A percentile compares a stretch with the other conserved stretches of the same genome.
These are phyloP conservation scores for Tamias sibiricus DNA, from an alignment of 2,113 vertebrate species.

Conservation along the genomic window DNA sequence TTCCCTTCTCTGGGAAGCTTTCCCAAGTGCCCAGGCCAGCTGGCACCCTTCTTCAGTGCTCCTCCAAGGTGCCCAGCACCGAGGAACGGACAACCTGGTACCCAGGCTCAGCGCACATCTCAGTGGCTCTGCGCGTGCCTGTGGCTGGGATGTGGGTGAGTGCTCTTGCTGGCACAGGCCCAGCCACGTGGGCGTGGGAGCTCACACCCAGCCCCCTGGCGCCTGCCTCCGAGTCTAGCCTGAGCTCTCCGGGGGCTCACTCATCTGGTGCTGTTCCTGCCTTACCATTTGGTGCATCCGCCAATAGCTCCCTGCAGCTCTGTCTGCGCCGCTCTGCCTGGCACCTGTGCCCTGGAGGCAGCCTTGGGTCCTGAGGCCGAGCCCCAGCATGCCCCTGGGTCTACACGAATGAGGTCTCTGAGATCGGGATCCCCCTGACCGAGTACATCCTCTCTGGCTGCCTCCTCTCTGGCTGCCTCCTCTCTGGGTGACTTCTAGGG, in stretches of 20 bases:
- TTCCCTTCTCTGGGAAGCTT: constrained; percentile 3
- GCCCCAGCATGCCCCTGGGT: constrained; percentile 47
- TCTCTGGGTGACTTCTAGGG: constrained; percentile 45
- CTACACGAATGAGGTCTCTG: constrained; percentile 56
- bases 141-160: not conserved
- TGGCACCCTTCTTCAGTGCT: not conserved
- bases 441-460: not conserved
- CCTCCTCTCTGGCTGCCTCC: constrained; percentile 34
- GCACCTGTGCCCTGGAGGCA: constrained; percentile 55
- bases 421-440: not conserved
- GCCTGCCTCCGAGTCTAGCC: not conserved
- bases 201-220: not conserved
- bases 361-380: constrained; percentile 51
- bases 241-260: not conserved
- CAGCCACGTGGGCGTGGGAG: not conserved
- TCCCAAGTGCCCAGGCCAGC: not conserved
- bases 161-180: not conserved
- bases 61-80: not conserved
- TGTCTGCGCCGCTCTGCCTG: constrained; percentile 37
- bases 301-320: constrained; percentile 58
- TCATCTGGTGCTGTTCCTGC: not conserved
- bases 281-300: constrained; percentile 61
- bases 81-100: rapidly evolving
- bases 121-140: not conserved
- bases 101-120: not conserved